Conservation (phyloP, 2,797 vertebrate species). For the Picus viridis region DNA sequence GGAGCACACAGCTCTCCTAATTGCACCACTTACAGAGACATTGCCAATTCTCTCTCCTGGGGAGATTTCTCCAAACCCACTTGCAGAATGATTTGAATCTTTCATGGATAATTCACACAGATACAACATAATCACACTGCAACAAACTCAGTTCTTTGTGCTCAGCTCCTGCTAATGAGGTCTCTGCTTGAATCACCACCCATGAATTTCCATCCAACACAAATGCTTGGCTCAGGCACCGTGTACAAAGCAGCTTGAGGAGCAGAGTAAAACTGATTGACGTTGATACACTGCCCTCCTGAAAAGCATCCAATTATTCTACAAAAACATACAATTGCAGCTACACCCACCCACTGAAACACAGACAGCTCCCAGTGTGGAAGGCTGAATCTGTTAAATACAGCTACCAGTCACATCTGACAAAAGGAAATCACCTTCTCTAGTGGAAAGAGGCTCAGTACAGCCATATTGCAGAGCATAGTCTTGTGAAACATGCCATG, state of each 20-base stretch:
- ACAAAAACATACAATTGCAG: background rate
- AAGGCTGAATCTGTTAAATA: background rate
- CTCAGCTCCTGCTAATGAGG: background rate
- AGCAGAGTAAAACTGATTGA: background rate
- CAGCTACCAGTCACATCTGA: background rate
- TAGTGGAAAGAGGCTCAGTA: background rate
- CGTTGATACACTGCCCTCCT: background rate
- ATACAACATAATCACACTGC: background rate
- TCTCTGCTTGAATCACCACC: background rate
- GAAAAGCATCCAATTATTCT: background rate
- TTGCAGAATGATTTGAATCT: background rate
- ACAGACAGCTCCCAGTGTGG: background rate
- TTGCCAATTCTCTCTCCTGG: background rate
- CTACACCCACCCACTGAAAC: background rate
- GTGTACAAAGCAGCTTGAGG: background rate
- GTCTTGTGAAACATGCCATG: background rate
- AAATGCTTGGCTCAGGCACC: background rate
- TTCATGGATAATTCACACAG: background rate
- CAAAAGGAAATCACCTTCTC: background rate
- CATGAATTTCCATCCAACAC: background rate
- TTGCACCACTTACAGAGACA: background rate
- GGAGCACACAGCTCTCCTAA: background rate
- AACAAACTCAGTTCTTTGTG: background rate
- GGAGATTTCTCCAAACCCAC: background rate
- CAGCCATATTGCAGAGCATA: background rate